Percentiles rank a stretch among this genome's conserved stretches.
phyloP scores from a whole-genome alignment of 1,140 invertebrate species.

The Vanessa tameamea region DNA sequence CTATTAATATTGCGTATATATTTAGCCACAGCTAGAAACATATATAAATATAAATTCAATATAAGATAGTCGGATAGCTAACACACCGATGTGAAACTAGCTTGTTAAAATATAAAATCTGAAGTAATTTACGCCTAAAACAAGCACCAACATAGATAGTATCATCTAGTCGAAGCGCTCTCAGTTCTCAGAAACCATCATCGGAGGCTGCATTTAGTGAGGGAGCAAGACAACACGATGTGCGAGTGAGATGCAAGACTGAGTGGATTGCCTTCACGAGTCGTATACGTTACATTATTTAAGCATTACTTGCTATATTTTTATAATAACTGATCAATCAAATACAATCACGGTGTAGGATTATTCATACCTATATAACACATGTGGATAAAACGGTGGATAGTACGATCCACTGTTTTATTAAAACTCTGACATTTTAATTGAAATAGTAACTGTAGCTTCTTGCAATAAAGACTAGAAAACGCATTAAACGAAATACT shows the following conservation, averaged over 20 bases:
- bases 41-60: no score
- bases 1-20: no score
- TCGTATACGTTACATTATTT: constrained; percentile 49
- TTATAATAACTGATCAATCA: not conserved
- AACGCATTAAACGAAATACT: not conserved
- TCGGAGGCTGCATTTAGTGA: constrained; percentile 54
- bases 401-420: no score
- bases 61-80: no score
- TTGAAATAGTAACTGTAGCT: not conserved
- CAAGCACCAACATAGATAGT: constrained; percentile 38
- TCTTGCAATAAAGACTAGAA: not conserved
- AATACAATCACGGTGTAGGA: not conserved
- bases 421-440: no score
- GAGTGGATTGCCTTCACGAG: constrained; percentile 66
- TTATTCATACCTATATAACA: no score
- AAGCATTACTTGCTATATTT: constrained; percentile 37
- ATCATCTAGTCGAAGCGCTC: constrained; percentile 51
- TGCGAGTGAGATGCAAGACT: constrained; percentile 30
- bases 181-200: constrained; percentile 58
- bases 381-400: no score
- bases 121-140: constrained; percentile 17
- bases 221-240: constrained; percentile 34
- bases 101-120: not conserved
- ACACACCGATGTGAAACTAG: no score
- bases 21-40: no score